These are phyloP conservation scores for Zoanthus solanderi DNA, from an alignment of 92 coral and sea anemone genomes.

Conservation along the genomic window DNA sequence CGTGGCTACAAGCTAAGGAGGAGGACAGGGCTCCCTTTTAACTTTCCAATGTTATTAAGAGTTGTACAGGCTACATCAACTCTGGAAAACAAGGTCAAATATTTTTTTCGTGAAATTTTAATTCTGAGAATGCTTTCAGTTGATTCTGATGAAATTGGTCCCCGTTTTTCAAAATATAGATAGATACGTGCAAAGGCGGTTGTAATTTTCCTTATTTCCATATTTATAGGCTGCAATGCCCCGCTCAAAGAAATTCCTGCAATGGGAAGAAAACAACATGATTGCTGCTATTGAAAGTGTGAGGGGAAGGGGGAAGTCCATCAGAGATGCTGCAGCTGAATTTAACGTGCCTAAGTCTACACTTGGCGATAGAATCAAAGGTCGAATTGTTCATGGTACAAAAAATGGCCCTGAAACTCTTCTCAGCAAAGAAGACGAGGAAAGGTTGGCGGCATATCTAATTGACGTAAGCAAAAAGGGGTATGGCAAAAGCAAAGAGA, in stretches of 20 bases:
- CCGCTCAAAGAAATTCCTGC: background rate
- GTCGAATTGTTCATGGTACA: background rate
- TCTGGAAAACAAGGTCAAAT: too few species aligned
- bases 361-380: background rate
- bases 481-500: too few species aligned
- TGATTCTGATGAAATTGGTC: too few species aligned
- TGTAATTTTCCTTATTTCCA: background rate
- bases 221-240: background rate
- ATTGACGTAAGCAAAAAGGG: too few species aligned
- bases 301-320: background rate
- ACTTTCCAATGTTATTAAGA: too few species aligned
- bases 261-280: background rate
- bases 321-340: background rate
- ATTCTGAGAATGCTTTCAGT: too few species aligned
- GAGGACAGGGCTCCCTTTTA: too few species aligned
- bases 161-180: too few species aligned
- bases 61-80: too few species aligned
- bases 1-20: too few species aligned
- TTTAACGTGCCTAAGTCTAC: background rate
- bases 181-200: background rate
- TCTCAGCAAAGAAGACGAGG: background rate
- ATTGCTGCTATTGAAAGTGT: background rate
- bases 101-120: too few species aligned
- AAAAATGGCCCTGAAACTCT: background rate
- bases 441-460: background rate